A percentile compares a stretch with the other conserved stretches of the same genome.
phyloP scores from a whole-genome alignment of 53 echinoderm and acorn worm genomes.

The Apostichopus leukothele region DNA sequence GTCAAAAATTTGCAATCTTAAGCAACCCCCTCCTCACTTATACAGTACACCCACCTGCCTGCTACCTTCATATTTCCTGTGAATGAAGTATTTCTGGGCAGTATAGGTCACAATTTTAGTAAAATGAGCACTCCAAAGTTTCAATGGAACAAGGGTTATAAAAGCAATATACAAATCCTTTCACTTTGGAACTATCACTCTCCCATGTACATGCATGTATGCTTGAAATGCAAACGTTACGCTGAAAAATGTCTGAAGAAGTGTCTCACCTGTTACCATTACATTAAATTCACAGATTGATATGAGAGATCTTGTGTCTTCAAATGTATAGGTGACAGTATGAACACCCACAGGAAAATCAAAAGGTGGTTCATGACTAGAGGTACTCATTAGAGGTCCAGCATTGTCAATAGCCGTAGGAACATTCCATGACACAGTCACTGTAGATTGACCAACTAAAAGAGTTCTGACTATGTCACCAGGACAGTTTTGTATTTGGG shows the following conservation, averaged over 20 bases:
- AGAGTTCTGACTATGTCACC: slow-evolving; percentile 23
- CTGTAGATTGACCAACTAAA: slow-evolving; percentile 23
- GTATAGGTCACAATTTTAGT: too few relatives aligned
- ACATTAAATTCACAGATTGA: slow-evolving; percentile 62
- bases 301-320: slow-evolving; percentile 50
- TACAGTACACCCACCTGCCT: too few relatives aligned
- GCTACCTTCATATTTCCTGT: too few relatives aligned
- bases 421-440: slow-evolving; percentile 47
- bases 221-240: too few relatives aligned
- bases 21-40: too few relatives aligned
- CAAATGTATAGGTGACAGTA: slow-evolving; percentile 62
- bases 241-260: neutral
- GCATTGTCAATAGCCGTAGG: slow-evolving; percentile 71
- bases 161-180: too few relatives aligned
- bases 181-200: too few relatives aligned
- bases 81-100: too few relatives aligned
- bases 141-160: too few relatives aligned
- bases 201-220: too few relatives aligned
- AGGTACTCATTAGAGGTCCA: slow-evolving; percentile 17
- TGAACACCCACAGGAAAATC: slow-evolving; percentile 57
- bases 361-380: slow-evolving; percentile 20
- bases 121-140: too few relatives aligned
- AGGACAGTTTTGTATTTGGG: slow-evolving; percentile 67
- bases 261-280: slow-evolving; percentile 58
- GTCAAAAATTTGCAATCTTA: too few relatives aligned